Base-by-base conservation (phyloP, 2,888 invertebrate species). In the Apamea anceps region DNA sequence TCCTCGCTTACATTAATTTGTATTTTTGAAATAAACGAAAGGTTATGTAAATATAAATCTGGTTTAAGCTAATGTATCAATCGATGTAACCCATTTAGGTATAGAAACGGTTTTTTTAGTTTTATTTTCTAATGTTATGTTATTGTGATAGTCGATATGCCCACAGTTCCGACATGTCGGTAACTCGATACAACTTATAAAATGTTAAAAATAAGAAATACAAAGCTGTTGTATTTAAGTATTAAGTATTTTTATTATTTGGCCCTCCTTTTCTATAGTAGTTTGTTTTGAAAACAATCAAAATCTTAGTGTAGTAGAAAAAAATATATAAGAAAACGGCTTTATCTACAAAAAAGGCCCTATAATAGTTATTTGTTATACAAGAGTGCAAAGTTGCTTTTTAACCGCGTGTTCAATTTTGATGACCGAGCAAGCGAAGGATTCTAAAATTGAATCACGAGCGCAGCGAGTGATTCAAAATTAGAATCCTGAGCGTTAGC, bases 181-280 rank as follows among this genome's bases (percentile, higher is more conserved):
- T 82, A 77, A 74, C 21, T 72, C 28, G 18, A 42, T 80, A 63
- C 32, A 45, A 32, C 72, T 25, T 79, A 60, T 72, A 72, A 84
- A 75, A 78, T 85, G 81, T 86, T 81, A 54, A 72, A 68, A 66
- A 71, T 80, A 79, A 79, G 71, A 87, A 89, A 86, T 88, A 86
- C 85, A 87, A 72, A 74, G 62, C 73, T 77, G 45, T 72, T 80
- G 82, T 84, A 86, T 86, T 85, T 85, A 81, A 82, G 48, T 66
- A 75, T 25, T 12, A 25, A 57, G 84, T 77, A 75, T 87, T 88
- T 88, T 83, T 76, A 78, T 87, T 87, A 71, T 63, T 32, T 51
- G 32, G n/a, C n/a, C n/a, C n/a, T 48, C 72, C 62, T 42, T 66
- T 62, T 45, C 68, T 37, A 18, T 62, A 72, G 5, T 51, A 48